phyloP scores from a whole-genome alignment of 2,888 invertebrate genomes.

The Tuta absoluta region DNA sequence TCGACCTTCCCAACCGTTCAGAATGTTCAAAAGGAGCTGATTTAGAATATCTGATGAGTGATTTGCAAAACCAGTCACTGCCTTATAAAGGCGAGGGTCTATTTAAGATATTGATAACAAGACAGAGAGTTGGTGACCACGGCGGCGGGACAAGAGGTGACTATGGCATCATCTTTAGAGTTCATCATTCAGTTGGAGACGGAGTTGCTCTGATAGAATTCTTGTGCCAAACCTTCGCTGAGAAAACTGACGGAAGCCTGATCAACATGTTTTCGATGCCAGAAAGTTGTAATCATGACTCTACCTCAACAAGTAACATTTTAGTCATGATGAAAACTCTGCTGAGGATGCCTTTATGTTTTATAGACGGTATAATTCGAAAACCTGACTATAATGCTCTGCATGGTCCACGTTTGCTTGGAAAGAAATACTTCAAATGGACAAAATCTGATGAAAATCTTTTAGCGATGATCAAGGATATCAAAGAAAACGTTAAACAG shows the following conservation, averaged over 20 bases:
- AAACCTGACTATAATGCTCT: constrained; percentile 63
- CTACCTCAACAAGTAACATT: constrained; percentile 41
- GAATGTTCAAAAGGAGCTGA: constrained; percentile 48
- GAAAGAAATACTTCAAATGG: constrained; percentile 70
- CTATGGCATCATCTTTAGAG: constrained; percentile 73
- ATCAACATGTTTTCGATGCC: constrained; percentile 44
- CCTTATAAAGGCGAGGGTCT: constrained; percentile 70
- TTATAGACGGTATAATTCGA: constrained; percentile 51
- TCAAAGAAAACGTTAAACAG: constrained; percentile 51
- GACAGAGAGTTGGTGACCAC: constrained; percentile 45
- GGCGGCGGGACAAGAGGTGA: constrained; percentile 40
- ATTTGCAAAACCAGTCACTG: constrained; percentile 60
- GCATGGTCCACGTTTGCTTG: constrained; percentile 66
- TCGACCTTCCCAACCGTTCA: constrained; percentile 53
- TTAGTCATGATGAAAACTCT: constrained; percentile 48
- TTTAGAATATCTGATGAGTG: constrained; percentile 61
- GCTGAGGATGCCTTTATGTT: constrained; percentile 49
- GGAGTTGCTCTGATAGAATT: constrained; percentile 75
- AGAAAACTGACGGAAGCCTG: constrained; percentile 45
- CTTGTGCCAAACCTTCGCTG: constrained; percentile 69
- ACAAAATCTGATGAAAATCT: constrained; percentile 58
- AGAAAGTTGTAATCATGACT: constrained; percentile 36
- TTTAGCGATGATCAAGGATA: constrained; percentile 56
- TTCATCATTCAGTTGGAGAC: constrained; percentile 80
- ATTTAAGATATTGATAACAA: constrained; percentile 76